These are phyloP conservation scores for Cepphus grylle DNA, from an alignment of 2,113 vertebrate genomes.

Conservation along the genomic window DNA sequence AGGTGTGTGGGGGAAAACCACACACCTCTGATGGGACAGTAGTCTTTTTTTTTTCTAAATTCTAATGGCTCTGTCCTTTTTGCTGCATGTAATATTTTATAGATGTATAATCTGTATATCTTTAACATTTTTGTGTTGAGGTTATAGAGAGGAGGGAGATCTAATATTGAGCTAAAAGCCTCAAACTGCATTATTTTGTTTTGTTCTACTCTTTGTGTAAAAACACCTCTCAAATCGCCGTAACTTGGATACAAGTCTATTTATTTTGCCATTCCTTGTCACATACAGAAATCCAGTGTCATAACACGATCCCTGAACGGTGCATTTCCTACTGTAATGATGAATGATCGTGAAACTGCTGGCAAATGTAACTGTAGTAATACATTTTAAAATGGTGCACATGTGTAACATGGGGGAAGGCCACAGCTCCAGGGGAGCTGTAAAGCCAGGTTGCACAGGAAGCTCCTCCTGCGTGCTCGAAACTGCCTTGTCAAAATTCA, in stretches of 20 bases:
- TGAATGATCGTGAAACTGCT: neutral
- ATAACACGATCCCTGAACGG: neutral
- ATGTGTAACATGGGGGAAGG: neutral
- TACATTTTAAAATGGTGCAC: neutral
- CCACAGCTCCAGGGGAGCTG: neutral
- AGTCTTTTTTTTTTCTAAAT: neutral
- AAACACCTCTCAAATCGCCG: neutral
- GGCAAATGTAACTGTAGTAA: neutral
- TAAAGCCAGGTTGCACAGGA: neutral
- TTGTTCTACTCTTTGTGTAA: neutral
- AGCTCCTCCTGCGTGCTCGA: neutral
- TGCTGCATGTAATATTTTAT: neutral
- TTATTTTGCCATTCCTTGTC: neutral
- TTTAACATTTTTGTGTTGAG: neutral
- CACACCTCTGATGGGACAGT: neutral
- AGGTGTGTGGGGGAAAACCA: neutral
- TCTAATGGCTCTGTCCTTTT: neutral
- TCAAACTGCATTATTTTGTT: neutral
- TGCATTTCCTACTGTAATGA: neutral
- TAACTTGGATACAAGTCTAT: neutral
- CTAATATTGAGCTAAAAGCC: neutral
- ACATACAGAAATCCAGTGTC: neutral
- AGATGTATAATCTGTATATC: accelerated
- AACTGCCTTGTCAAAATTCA: neutral
- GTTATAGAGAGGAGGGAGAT: neutral